Evolutionary conservation across 2,797 vertebrate genomes (phyloP).

Genomic region (Cyprinodon diabolis): DNA sequence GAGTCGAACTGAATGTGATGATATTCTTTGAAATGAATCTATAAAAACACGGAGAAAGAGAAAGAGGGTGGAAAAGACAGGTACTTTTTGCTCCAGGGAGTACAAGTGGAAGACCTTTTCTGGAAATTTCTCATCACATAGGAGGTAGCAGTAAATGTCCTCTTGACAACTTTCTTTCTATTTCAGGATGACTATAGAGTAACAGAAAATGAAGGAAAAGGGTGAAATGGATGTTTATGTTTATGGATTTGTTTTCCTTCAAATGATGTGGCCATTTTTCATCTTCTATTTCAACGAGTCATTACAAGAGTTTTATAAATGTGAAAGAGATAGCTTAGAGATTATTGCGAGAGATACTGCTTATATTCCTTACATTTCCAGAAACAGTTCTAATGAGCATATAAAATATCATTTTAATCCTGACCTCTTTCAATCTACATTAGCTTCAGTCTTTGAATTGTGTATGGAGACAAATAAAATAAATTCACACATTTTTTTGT

Average conservation of each 20-base stretch:
- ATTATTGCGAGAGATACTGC: neutral
- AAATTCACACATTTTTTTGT: too few relatives aligned
- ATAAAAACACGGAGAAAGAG: constrained; percentile 36
- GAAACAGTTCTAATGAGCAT: too few relatives aligned
- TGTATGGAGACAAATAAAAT: too few relatives aligned
- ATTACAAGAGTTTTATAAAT: neutral
- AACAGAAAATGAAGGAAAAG: constrained; percentile 24
- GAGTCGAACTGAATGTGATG: constrained; percentile 43
- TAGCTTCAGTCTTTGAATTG: too few relatives aligned
- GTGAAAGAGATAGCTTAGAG: neutral
- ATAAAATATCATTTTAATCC: too few relatives aligned
- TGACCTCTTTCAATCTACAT: too few relatives aligned
- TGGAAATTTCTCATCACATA: constrained; percentile 32
- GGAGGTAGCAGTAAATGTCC: constrained; percentile 23
- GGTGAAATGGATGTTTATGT: constrained; percentile 19
- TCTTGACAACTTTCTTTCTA: constrained; percentile 29
- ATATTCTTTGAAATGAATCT: constrained; percentile 54
- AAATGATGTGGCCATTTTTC: constrained; percentile 31
- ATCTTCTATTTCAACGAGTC: constrained; percentile 14
- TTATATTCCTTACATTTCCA: too few relatives aligned
- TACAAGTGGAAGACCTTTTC: constrained; percentile 47
- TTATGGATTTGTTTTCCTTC: constrained; percentile 23
- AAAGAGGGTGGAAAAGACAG: constrained; percentile 23
- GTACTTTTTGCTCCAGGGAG: constrained; percentile 49
- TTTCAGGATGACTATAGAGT: constrained; percentile 4